These are phyloP conservation scores for Pavo muticus DNA, from an alignment of 2,113 vertebrate genomes.

Conservation along the genomic window DNA sequence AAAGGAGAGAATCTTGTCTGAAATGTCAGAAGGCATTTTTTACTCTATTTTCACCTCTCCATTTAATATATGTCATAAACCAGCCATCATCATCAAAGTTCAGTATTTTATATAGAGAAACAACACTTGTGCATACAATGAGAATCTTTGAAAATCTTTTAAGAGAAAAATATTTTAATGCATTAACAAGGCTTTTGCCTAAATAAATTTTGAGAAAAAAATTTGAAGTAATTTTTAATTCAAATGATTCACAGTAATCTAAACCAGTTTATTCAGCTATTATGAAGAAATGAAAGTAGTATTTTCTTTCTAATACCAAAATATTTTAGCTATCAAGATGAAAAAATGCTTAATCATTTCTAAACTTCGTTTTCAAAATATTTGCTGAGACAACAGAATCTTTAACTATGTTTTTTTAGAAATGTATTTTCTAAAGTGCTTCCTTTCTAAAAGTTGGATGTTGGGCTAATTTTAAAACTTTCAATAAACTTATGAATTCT, in stretches of 20 bases:
- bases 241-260: background rate
- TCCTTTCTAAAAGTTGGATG: background rate
- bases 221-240: background rate
- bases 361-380: background rate
- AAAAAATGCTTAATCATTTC: background rate
- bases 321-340: background rate
- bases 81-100: background rate
- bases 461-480: background rate
- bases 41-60: background rate
- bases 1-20: background rate
- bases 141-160: background rate
- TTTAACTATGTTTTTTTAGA: background rate
- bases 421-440: background rate
- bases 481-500: background rate
- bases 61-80: background rate
- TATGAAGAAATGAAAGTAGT: background rate
- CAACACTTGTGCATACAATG: background rate
- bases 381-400: background rate
- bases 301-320: background rate
- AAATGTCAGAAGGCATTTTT: background rate
- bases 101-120: background rate
- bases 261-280: accelerated
- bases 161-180: background rate
- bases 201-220: background rate
- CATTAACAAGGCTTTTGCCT: background rate